Evolutionary conservation across 2,888 invertebrate species (phyloP), one percentile per base, ranked within the genome.

Genomic region (Steinernema carpocapsae): DNA sequence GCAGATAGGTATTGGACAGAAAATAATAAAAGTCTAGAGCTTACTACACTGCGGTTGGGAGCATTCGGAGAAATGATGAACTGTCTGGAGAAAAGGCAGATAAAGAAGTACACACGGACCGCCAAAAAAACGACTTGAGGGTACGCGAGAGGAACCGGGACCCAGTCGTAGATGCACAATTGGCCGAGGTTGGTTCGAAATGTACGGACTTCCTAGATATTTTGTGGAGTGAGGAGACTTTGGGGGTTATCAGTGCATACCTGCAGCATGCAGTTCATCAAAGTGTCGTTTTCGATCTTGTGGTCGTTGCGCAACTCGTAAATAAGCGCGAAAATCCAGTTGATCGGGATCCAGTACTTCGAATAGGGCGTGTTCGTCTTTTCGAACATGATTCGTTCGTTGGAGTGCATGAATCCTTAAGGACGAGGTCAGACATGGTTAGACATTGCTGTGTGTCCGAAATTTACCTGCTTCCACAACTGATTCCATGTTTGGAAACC

Each of bases 301-400:
- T 74, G 72, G 14, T 79, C 32, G 1, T 64, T 29, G 17, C 74
- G 45, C 1, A 81, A 76, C 45, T 83, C 76, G 56, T 80, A 81
- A 29, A 85, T 43, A 72, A 85, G 64, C 64, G 79, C 70, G 51
- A 82, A 81, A 10, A 78, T 76, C 85, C 85, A 85, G 71, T 84
- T 84, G 72, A 83, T 79, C 0, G 84, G 84, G 7, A 85, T 74
- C 85, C 85, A 85, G 72, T 85, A 85, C 70, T 83, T 83, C 22
- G 80, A 78, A 71, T 82, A 84, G 46, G 80, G 77, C 46, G 76
- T 77, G 19, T 76, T 75, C 22, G 76, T 76, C 32, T 75, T 76
- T 22, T 81, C 80, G 26, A 81, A 74, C 32, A 76, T n/a, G 29
- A 81, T 72, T 22, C 76, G 59, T 75, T 83, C 83, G 24, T 84